Percentiles rank a stretch among this genome's conserved stretches.
Evolutionary conservation across 2,888 invertebrate genomes (phyloP).

Genomic region (Eupithecia subumbrata): DNA sequence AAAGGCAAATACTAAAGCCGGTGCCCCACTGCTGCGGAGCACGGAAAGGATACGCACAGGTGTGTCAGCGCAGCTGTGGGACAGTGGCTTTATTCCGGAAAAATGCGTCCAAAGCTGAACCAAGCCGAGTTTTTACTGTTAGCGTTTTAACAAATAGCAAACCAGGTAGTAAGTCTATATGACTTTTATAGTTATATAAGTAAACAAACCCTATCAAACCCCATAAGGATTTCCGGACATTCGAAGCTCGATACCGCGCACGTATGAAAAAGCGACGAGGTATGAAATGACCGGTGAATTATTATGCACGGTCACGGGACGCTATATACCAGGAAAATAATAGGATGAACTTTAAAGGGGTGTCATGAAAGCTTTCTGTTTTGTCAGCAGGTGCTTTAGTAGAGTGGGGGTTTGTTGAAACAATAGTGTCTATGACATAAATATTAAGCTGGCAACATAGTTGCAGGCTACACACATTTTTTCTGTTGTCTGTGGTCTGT

Average conservation of each 20-base stretch:
- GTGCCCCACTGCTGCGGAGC: too few species aligned
- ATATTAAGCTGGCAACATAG: too few species aligned
- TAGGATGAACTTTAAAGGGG: constrained; percentile 5
- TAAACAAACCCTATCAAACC: constrained; percentile 13
- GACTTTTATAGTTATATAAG: too few species aligned
- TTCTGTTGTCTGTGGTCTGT: too few species aligned
- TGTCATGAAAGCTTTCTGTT: constrained; percentile 17
- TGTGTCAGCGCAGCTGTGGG: too few species aligned
- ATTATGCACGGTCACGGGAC: constrained; percentile 43
- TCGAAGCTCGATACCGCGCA: constrained; percentile 21
- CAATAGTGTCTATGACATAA: neutral
- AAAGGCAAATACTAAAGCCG: too few species aligned
- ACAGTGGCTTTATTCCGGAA: too few species aligned
- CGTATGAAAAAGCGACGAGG: constrained; percentile 38
- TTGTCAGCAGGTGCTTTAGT: constrained; percentile 1
- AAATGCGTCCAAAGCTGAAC: neutral
- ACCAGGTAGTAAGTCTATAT: neutral
- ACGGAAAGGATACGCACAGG: too few species aligned
- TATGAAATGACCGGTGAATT: constrained; percentile 37
- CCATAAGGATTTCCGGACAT: constrained; percentile 23
- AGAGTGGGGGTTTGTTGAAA: neutral
- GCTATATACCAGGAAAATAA: constrained; percentile 11
- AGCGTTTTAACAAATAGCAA: neutral
- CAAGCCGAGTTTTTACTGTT: neutral
- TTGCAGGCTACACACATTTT: too few species aligned